Evolutionary conservation across 1,140 invertebrate species (phyloP), one percentile per base, ranked within the genome.

Genomic region (Theocolax elegans): DNA sequence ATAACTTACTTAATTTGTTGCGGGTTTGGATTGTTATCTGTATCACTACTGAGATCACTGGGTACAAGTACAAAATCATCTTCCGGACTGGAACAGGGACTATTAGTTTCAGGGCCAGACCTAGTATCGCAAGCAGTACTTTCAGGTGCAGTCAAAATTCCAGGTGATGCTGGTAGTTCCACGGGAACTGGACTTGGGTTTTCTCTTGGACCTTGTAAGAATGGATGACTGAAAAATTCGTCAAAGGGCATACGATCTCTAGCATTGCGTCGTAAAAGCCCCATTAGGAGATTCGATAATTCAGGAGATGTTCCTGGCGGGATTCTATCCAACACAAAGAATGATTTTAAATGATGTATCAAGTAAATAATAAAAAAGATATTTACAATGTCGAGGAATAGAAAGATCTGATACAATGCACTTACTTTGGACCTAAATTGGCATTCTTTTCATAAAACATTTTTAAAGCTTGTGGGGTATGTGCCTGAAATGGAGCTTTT

Each of bases 381-480:
- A 65, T 31, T 46, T 21, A 31, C 40, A 62, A 13, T 62, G 15
- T 2, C 6, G n/a, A 29, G 25, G 3, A 29, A 54, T 54, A 25
- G 27, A 8, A 40, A 40, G 12, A 27, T 51, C 62, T 15, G 15
- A 62, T 13, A 46, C 1, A 56, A n/a, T 12, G 29, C 17, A 87
- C 90, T 88, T 89, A 97, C 95, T 96, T 97, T 74, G 98, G 98
- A 65, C 93, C 90, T 67, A 99, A 88, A 85, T 98, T 95, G n/a
- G 92, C 90, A 86, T 97, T 97, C 81, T 96, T 96, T 83, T 99
- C 98, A 82, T 99, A 99, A 84, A 95, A 98, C 74, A 93, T 91
- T 87, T 99, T 99, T 21, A 99, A 88, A 68, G 97, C 96, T 81
- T 98, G 97, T n/a, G 98, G 98, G 40, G 96, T 99, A 76, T 95